Evolutionary conservation across 2,888 invertebrate species (phyloP).

Genomic region (Drosophila falleni): DNA sequence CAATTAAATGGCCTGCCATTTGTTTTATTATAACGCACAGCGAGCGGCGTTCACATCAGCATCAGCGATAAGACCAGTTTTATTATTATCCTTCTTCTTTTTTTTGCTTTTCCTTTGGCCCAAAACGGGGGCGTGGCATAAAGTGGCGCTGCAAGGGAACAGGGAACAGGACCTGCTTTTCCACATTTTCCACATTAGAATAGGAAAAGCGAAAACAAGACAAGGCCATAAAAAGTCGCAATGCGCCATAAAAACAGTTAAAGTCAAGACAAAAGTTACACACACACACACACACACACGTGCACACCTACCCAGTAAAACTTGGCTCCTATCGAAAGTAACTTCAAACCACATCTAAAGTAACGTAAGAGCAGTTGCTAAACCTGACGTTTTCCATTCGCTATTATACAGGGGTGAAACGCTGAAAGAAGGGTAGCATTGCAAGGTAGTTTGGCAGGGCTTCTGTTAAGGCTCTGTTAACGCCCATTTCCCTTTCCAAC

Average conservation of each 20-base stretch:
- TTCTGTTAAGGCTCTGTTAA: too few relatives aligned
- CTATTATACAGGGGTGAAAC: too few relatives aligned
- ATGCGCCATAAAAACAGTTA: slow-evolving; percentile 82
- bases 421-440: too few relatives aligned
- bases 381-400: too few relatives aligned
- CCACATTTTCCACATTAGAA: slow-evolving; percentile 76
- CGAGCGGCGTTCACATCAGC: slow-evolving; percentile 66
- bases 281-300: slow-evolving; percentile 18
- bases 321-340: too few relatives aligned
- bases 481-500: too few relatives aligned
- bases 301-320: slow-evolving; percentile 26
- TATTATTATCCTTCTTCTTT: slow-evolving; percentile 79
- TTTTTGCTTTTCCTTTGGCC: slow-evolving; percentile 28
- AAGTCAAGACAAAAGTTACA: slow-evolving; percentile 77
- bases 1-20: slow-evolving; percentile 84
- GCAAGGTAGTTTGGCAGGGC: too few relatives aligned
- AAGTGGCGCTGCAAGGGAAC: slow-evolving; percentile 24
- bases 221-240: slow-evolving; percentile 82
- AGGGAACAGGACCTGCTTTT: slow-evolving; percentile 32
- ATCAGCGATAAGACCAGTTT: slow-evolving; percentile 77
- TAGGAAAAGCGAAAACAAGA: slow-evolving; percentile 73
- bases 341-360: too few relatives aligned
- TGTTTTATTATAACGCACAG: slow-evolving; percentile 80
- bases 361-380: too few relatives aligned
- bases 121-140: slow-evolving; percentile 41